Base-by-base conservation (phyloP, 2,888 invertebrate genomes). In the Plagodis dolabraria region DNA sequence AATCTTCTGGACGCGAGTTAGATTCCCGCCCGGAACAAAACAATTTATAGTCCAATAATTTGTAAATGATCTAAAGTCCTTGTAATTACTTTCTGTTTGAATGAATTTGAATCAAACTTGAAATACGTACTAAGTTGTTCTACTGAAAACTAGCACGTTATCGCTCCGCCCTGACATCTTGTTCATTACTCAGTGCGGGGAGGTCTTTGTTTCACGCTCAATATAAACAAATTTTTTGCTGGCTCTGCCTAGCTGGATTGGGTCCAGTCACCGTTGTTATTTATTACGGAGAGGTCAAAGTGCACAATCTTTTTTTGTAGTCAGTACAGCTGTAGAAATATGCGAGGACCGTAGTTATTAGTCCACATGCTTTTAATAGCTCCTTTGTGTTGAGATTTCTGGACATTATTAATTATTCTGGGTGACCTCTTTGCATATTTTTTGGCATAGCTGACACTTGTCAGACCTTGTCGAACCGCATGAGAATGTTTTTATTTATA, bases 161-260 rank as follows among this genome's bases (percentile, higher is more conserved):
- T 33, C 33, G 42, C 45, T 38, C 7, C 12, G 5, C 44, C 50
- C 57, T 59, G 60, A 66, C 64, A 52, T 60, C 55, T 38, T 57
- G 54, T 59, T 67, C 69, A 68, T 71, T 71, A 71, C 63, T 71
- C 69, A 65, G 55, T 54, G 55, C 53, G 57, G 52, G 54, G 54
- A 57, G 55, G 48, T 64, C 65, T 67, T 68, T 71, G 69, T 69
- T 69, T 65, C 68, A 67, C 61, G 65, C 62, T 60, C 68, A 67
- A 68, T 69, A 71, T 68, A 63, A 69, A 71, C 67, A 64, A 62
- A 67, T 71, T 71, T 71, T 71, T 71, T 68, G 65, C 61, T 43
- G 50, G 33, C 54, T 47, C 43, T 50, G 36, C 54, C 48, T 54
- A 59, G 50, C 57, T 49, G 64, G 64, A 67, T 63, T 65, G 63